Base-by-base conservation (phyloP, 2,888 invertebrate genomes). In the Agonopterix arenella region DNA sequence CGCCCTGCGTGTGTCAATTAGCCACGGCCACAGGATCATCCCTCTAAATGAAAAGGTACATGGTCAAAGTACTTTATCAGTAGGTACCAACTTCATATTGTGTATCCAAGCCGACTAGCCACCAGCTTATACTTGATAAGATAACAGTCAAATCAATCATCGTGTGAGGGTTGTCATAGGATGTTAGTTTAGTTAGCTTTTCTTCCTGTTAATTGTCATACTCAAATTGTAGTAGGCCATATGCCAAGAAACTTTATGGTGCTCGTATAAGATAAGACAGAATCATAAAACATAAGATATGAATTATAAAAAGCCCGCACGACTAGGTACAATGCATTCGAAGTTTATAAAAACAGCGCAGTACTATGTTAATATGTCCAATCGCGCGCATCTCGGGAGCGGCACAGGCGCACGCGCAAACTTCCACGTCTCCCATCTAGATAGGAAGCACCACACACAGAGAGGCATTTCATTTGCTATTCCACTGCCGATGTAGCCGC, bases 381-480 rank as follows among this genome's bases (percentile, higher is more conserved):
- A 79, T 77, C 75, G 70, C 63, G 66, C 60, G 70, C 68, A 78
- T 76, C 77, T 68, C 62, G 58, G 64, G 65, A 49, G 54, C 56
- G 50, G 63, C 70, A 60, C 68, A 61, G 37, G 45, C 65, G 69
- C 70, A 65, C 66, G 57, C 58, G 54, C 62, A 52, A 53, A 51
- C 60, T 49, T 9, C 9, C 61, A 28, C 28, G 28, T 28, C 28
- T 28, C 57, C 57, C 70, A 80, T 79, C 75, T 66, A 71, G 79
- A 81, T 81, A 73, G 60, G 56, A 59, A 48, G 43, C 55, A 55
- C 76, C 76, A 70, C 77, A 76, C 77, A 76, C 62, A 61, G 68
- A 66, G 76, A 59, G 57, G 61, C 73, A 80, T 83, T 84, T 79
- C 73, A 80, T 83, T 84, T 79, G 80, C 79, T 78, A 83, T 80